These are phyloP conservation scores for Neosalanx taihuensis DNA, from an alignment of 2,797 vertebrate genomes.

Conservation along the genomic window DNA sequence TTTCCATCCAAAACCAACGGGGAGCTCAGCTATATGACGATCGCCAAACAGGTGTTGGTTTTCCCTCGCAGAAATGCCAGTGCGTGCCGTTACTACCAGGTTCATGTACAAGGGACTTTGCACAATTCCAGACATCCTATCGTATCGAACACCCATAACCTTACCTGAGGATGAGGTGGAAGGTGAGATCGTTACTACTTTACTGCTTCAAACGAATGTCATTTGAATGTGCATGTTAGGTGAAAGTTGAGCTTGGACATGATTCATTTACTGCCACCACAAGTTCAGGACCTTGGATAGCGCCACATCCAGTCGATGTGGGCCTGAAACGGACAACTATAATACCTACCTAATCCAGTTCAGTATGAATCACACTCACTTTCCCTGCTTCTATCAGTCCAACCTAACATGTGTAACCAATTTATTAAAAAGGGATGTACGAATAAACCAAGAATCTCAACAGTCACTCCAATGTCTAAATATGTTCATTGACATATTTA, in stretches of 20 bases:
- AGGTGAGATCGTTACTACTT: slow-evolving; percentile 73
- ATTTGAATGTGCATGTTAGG: slow-evolving; percentile 1
- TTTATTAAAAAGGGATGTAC: background rate
- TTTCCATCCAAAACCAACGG: slow-evolving; percentile 57
- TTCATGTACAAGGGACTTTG: slow-evolving; percentile 98
- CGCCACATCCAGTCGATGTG: background rate
- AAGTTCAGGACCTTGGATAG: slow-evolving; percentile 44
- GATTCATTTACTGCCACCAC: slow-evolving; percentile 2
- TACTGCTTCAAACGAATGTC: background rate
- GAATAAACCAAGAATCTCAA: background rate
- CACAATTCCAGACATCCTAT: slow-evolving; percentile 91
- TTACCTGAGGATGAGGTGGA: slow-evolving; percentile 95
- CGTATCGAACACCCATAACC: slow-evolving; percentile 85
- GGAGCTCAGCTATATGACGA: slow-evolving; percentile 74
- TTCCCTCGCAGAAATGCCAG: slow-evolving; percentile 90
- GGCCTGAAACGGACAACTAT: background rate
- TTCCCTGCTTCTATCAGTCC: background rate
- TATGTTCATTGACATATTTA: too few relatives aligned
- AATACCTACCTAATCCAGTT: background rate
- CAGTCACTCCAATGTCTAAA: too few relatives aligned
- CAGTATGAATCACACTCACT: background rate
- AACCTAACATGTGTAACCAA: background rate
- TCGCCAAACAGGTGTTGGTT: slow-evolving; percentile 66
- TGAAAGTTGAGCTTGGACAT: background rate
- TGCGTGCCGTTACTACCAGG: slow-evolving; percentile 95